Evolutionary conservation across 1,140 invertebrate genomes (phyloP), one percentile per base, ranked within the genome.

Genomic region (Lasaia peninsularis): DNA sequence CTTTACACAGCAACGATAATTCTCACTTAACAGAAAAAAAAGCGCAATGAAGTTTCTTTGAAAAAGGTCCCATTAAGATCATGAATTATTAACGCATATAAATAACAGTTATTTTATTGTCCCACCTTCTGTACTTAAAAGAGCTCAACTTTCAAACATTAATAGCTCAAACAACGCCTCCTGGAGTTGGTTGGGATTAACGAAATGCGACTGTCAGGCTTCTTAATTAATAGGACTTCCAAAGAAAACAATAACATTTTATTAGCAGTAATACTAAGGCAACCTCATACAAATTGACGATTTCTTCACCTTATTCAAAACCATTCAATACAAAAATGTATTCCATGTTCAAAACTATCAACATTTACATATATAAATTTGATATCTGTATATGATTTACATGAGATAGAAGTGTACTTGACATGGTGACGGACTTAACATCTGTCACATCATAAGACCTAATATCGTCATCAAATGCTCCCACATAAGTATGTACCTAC

Each of bases 221-320:
- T 76, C 82, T 78, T 81, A 86, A 86, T 86, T 83, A 86, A 86
- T 86, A 78, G 82, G 68, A 83, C 69, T 83, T 86, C 73, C 73
- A 81, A 86, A 83, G 82, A 83, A 85, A 81, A 86, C 82, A 86
- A 86, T 86, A 83, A 81, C 75, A 86, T 80, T 86, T 86, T 86
- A 86, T 86, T 86, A 80, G 78, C 80, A 83, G 81, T 78, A 77
- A 56, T 69, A 59, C 53, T 70, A 67, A 52, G 54, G 5, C 18
- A 35, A 35, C 32, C 57, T 60, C 52, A 58, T 18, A 58, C 54
- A n/a, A 16, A 48, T n/a, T n/a, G n/a, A n/a, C n/a, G n/a, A n/a
- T n/a, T n/a, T n/a, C n/a, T n/a, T n/a, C n/a, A n/a, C n/a, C n/a
- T n/a, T n/a, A n/a, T n/a, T n/a, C n/a, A n/a, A n/a, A n/a, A n/a